phyloP scores from a whole-genome alignment of 2,797 vertebrate species.

The Darevskia mixta region DNA sequence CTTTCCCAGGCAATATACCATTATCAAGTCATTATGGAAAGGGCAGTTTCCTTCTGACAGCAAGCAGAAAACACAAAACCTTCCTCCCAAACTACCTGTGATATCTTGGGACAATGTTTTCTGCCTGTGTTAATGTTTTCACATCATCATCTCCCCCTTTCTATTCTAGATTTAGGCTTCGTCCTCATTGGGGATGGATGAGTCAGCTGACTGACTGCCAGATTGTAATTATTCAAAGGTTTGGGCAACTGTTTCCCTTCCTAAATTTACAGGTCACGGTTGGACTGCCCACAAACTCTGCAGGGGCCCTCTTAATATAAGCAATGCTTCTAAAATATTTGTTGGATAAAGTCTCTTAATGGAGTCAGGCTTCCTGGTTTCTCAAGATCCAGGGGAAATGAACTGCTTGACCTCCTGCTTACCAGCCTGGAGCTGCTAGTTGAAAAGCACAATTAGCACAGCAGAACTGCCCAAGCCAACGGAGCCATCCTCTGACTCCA shows the following conservation, averaged over 20 bases:
- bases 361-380: no score
- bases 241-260: background rate
- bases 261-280: background rate
- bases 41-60: background rate
- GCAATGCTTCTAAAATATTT: background rate
- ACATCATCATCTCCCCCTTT: background rate
- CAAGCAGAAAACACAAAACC: background rate
- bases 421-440: background rate
- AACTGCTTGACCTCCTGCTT: background rate
- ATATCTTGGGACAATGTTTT: background rate
- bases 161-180: background rate
- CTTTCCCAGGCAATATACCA: background rate
- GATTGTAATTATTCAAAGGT: background rate
- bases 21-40: background rate
- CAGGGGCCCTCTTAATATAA: background rate
- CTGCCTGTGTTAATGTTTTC: background rate
- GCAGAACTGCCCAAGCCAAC: background rate
- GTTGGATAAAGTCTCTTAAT: background rate
- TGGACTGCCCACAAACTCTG: background rate
- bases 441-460: conserved; percentile 12
- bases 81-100: background rate
- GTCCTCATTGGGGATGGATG: background rate
- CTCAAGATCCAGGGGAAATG: background rate
- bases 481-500: background rate
- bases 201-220: background rate